These are phyloP conservation scores for Gobiocypris rarus DNA, from an alignment of 2,113 vertebrate genomes.

Conservation along the genomic window DNA sequence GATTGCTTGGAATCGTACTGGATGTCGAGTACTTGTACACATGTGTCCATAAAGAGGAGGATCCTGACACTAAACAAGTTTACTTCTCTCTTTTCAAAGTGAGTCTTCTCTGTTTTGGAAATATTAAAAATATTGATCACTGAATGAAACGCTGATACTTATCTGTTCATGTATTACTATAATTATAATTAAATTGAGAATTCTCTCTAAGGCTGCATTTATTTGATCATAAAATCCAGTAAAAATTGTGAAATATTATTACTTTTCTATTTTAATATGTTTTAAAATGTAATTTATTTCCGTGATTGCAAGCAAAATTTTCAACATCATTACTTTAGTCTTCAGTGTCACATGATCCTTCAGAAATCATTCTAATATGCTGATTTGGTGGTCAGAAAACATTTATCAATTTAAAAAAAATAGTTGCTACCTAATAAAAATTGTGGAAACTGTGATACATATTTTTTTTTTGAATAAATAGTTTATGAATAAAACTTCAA, in stretches of 20 bases:
- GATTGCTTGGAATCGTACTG: constrained; percentile 92
- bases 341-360: not conserved
- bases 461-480: no score
- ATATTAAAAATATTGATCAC: not conserved
- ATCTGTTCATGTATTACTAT: not conserved
- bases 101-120: constrained; percentile 57
- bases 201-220: not conserved
- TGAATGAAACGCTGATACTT: not conserved
- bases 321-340: not conserved
- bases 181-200: not conserved
- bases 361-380: not conserved
- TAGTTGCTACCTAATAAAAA: no score
- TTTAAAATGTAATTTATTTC: not conserved
- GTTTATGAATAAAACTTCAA: not conserved
- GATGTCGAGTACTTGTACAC: constrained; percentile 98
- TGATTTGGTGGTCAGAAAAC: not conserved
- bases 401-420: not conserved
- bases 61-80: constrained; percentile 98
- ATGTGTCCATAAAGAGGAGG: constrained; percentile 98
- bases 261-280: not conserved
- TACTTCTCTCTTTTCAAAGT: constrained; percentile 99
- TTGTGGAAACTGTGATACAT: not conserved
- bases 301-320: not conserved
- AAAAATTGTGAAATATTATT: not conserved
- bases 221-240: not conserved